Base-by-base conservation (phyloP, 2,797 vertebrate genomes). In the Clarias platycephalus region DNA sequence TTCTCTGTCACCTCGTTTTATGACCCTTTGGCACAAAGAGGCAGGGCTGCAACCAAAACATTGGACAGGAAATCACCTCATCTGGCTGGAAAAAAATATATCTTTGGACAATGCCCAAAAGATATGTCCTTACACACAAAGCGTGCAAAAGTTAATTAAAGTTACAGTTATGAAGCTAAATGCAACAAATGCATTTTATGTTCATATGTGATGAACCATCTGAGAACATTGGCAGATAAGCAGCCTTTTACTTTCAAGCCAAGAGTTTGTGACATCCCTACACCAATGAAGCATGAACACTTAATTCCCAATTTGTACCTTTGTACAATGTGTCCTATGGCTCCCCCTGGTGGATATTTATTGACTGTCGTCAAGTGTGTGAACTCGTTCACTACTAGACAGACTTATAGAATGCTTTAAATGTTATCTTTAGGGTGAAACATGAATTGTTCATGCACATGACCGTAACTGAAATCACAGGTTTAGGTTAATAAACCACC, bases 1-100 rank as follows among this genome's bases (percentile, higher is more conserved):
- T 71, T 80, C 67, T 76, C 64, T 2, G 31, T 70, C 64, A 2
- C 86, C 74, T 81, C 63, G 6, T 34, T 72, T 63, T 79, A 83
- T 87, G 86, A 67, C 53, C 81, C 57, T 34, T 53, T 62, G 34
- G 76, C 68, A 67, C 60, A 31, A 72, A 68, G 71, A 18, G 60
- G 55, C 68, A 88, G 79, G 64, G 68, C 57, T 79, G 24, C 86
- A 88, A 90, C 80, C 88, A 28, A 78, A 90, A 84, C 71, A 89
- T 83, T 86, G 63, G 62, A 83, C 66, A 90, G 87, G 83, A 89
- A 90, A 92, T 89, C 22, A 88, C 86, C 87, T 88, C 86, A 89
- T 86, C 81, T 84, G 62, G 34, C 81, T 78, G 75, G 80, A 44
- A 68, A 57, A 37, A 4, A 24, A 5, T 7, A 3, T 2, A 57